These are phyloP conservation scores for Syritta pipiens DNA, from an alignment of 2,888 invertebrate genomes.

Conservation along the genomic window DNA sequence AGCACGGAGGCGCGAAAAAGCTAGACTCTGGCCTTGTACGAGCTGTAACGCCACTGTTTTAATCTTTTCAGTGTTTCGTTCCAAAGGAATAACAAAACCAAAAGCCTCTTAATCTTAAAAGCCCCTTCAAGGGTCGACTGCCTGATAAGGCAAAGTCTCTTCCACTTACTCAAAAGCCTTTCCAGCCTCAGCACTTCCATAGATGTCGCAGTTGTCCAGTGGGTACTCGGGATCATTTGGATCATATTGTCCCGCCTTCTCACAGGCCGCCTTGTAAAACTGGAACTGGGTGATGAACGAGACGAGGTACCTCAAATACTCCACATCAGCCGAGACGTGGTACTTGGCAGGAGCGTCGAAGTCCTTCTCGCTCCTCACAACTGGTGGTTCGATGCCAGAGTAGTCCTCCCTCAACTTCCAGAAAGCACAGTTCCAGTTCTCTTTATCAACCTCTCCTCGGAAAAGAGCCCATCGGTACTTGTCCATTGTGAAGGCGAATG, in stretches of 20 bases:
- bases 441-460: slow-evolving; percentile 82
- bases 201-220: slow-evolving; percentile 92
- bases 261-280: slow-evolving; percentile 86
- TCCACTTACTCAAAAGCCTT: slow-evolving; percentile 82
- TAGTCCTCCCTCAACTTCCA: slow-evolving; percentile 83
- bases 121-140: neutral
- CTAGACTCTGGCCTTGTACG: no score
- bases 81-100: no score
- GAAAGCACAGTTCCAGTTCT: slow-evolving; percentile 84
- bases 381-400: slow-evolving; percentile 85
- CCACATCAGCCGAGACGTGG: slow-evolving; percentile 86
- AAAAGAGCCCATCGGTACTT: slow-evolving; percentile 86
- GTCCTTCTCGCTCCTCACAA: slow-evolving; percentile 83
- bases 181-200: slow-evolving; percentile 88
- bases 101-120: no score
- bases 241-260: slow-evolving; percentile 88
- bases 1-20: no score
- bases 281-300: slow-evolving; percentile 90
- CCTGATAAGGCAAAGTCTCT: neutral
- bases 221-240: slow-evolving; percentile 84
- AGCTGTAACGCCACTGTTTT: no score
- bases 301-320: slow-evolving; percentile 87
- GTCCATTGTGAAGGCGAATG: slow-evolving; percentile 86
- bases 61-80: no score
- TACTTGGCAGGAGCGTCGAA: slow-evolving; percentile 89